Base-by-base conservation (phyloP, 1,140 invertebrate genomes). In the Macrosteles quadrilineatus region DNA sequence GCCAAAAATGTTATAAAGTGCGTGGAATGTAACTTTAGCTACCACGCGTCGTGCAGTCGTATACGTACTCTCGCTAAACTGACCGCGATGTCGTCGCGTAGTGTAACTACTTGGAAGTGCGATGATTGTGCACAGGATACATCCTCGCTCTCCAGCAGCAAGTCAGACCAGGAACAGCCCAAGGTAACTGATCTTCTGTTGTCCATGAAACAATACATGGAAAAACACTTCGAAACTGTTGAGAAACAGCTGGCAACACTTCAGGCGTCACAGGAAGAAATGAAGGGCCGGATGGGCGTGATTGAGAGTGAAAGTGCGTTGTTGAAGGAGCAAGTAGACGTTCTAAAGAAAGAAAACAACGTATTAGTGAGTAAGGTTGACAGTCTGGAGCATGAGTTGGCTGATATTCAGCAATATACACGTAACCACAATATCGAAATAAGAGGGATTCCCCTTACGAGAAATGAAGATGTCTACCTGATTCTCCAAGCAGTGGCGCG, bases 341-440 rank as follows among this genome's bases (percentile, higher is more conserved):
- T n/a, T n/a, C n/a, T n/a, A n/a, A n/a, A n/a, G n/a, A n/a, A n/a
- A n/a, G n/a, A n/a, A n/a, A 64, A 64, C 27, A 19, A 17, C 17
- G 19, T n/a, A 29, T n/a, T 64, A 6, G 32, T 17, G 62, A 30
- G 32, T 17, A 64, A 11, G 17, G 31, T 64, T 11, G 9, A 30
- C 27, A 30, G 30, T 30, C 23, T 64, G 12, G 6, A 64, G 30
- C 25, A 30, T 30, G 12, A 64, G 9, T 4, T 64, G 21, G 6
- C n/a, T 4, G 62, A 27, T 29, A 32, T 64, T 9, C 21, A 64
- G 21, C 23, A 64, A 30, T 25, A 30, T 17, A 29, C 62, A 17
- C 4, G 12, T 14, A 64, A 30, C 30, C 31, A 32, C 17, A 64
- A 64, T 64, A 27, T 64, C 17, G 62, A 64, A 64, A 64, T 64